Base-by-base conservation (phyloP, 1,140 invertebrate species). In the Stratiolaelaps scimitus region DNA sequence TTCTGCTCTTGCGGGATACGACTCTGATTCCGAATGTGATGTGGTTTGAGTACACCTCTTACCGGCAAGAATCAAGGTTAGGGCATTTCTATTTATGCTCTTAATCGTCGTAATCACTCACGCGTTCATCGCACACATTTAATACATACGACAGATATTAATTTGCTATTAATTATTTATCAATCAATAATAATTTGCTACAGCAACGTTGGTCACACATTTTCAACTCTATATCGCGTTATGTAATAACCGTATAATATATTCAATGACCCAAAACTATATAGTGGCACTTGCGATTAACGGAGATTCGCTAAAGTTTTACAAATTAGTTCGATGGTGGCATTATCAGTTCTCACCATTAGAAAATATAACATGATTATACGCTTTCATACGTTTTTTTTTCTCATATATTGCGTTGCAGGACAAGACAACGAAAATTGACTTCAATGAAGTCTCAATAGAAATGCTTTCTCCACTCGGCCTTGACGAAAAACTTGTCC, bases 21-120 rank as follows among this genome's bases (percentile, higher is more conserved):
- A 90, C 89, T 7, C 76, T 92, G 30, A 94, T 94, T 75, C 91
- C 90, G 15, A 92, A 94, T 74, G 85, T 93, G 7, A 74, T 93
- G 66, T 93, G 89, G 89, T 94, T 94, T 74, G 90, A 93, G 73
- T 94, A 93, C 74, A 90, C 87, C n/a, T 87, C 84, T 65, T 84
- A 85, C 64, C 76, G 89, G 67, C 84, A 85, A 71, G 89, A 91
- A 75, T 83, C 84, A 13, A 83, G 77, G 77, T 73, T n/a, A n/a
- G n/a, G n/a, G n/a, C n/a, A n/a, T n/a, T n/a, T n/a, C n/a, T n/a
- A n/a, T n/a, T n/a, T n/a, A n/a, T n/a, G n/a, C n/a, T n/a, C n/a
- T n/a, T n/a, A n/a, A n/a, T n/a, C n/a, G n/a, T n/a, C n/a, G n/a
- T n/a, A n/a, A n/a, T n/a, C n/a, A n/a, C n/a, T n/a, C n/a, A n/a